Conservation (phyloP, 2,113 vertebrate genomes). For the Xiphorhynchus elegans region DNA sequence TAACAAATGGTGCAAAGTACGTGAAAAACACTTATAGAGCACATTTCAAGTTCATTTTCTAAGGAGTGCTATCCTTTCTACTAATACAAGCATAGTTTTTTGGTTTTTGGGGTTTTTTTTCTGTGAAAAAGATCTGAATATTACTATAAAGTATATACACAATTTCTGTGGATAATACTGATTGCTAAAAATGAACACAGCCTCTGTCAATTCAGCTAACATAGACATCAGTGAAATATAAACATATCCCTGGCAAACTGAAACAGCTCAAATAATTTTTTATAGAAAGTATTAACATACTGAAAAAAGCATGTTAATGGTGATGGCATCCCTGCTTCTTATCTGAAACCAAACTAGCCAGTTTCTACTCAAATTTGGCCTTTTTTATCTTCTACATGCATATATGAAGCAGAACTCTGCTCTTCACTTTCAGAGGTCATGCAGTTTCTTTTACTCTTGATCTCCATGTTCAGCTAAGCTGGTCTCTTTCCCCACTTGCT, state of each 20-base stretch:
- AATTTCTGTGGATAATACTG: not conserved
- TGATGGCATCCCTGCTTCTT: not conserved
- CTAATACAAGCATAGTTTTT: not conserved
- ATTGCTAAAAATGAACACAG: not conserved
- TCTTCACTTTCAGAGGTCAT: not conserved
- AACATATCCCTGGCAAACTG: not conserved
- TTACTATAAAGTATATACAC: not conserved
- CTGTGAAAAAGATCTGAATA: not conserved
- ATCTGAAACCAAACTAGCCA: not conserved
- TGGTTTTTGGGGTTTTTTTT: too few relatives aligned
- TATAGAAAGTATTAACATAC: not conserved
- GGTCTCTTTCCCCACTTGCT: not conserved
- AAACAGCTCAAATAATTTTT: not conserved
- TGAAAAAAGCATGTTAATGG: too few relatives aligned
- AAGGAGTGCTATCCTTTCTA: not conserved
- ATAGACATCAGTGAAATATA: not conserved
- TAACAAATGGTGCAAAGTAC: not conserved
- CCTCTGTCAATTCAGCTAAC: not conserved
- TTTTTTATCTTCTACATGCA: not conserved
- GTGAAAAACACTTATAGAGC: not conserved
- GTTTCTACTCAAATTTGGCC: not conserved
- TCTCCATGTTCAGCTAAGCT: not conserved
- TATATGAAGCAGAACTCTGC: not conserved
- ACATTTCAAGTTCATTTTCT: not conserved
- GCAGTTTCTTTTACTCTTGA: not conserved